phyloP scores from a whole-genome alignment of 2,113 vertebrate species.

The Brachypteracias leptosomus region DNA sequence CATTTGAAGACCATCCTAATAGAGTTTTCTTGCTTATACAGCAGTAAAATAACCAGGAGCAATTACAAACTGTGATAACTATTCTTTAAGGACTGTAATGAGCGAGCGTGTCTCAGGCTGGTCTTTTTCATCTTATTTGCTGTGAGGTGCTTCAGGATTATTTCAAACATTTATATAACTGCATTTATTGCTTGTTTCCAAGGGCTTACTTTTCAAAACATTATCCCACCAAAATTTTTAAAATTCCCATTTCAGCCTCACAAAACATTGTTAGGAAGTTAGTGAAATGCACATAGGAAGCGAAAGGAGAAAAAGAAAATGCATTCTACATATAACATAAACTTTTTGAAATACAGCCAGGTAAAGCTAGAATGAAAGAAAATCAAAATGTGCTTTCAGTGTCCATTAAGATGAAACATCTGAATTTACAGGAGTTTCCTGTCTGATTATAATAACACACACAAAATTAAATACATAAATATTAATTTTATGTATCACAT shows the following conservation, averaged over 20 bases:
- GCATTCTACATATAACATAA: neutral
- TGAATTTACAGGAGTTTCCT: constrained; percentile 59
- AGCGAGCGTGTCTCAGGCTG: neutral
- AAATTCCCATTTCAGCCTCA: neutral
- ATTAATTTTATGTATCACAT: constrained; percentile 71
- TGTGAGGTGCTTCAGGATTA: neutral
- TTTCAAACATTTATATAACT: neutral
- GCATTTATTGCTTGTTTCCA: constrained; percentile 5
- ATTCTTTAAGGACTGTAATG: neutral
- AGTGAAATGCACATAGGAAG: neutral
- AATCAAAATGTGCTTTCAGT: constrained; percentile 9
- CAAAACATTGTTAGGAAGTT: neutral
- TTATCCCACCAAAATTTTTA: neutral
- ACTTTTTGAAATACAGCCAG: constrained; percentile 50
- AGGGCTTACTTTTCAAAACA: constrained; percentile 41
- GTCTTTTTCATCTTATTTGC: neutral
- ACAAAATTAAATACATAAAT: constrained; percentile 78
- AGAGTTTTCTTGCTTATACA: neutral
- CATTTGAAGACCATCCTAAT: neutral
- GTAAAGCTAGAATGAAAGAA: constrained; percentile 39
- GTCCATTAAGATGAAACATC: constrained; percentile 41
- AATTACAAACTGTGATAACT: neutral
- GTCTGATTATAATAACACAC: constrained; percentile 51
- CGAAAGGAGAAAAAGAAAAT: neutral
- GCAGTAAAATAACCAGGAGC: neutral